Conservation (phyloP, 1,140 invertebrate species). For the Microplitis mediator region DNA sequence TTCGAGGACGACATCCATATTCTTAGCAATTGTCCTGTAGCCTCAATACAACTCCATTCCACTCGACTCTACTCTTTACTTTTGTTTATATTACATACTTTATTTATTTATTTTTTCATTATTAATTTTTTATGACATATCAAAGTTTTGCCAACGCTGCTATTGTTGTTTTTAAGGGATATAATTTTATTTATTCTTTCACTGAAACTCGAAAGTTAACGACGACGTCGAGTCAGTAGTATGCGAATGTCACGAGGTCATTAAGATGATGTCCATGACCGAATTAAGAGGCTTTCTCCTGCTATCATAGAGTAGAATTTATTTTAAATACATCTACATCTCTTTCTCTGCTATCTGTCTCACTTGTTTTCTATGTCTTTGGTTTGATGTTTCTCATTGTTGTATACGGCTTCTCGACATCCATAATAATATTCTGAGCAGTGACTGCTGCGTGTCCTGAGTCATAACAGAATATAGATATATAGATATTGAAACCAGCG, state of each 20-base stretch:
- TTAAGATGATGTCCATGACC: not conserved
- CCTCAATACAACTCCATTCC: no score
- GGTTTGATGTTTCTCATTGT: no score
- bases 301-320: not conserved
- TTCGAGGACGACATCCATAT: slow-evolving; percentile 30
- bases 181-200: not conserved
- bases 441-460: not conserved
- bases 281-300: not conserved
- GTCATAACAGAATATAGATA: not conserved
- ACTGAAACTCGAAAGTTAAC: not conserved
- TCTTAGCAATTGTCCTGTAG: no score
- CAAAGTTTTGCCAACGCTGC: no score
- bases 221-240: no score
- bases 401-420: no score
- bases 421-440: not conserved
- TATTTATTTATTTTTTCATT: not conserved
- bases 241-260: slow-evolving; percentile 8
- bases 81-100: no score
- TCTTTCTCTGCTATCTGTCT: not conserved
- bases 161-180: not conserved
- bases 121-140: not conserved
- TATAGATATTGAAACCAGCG: no score
- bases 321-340: no score
- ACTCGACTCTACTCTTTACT: no score
- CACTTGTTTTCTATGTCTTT: no score